A percentile compares a stretch with the other conserved stretches of the same genome.
Conservation (phyloP, 2,888 invertebrate species). For the Rotaria socialis region DNA sequence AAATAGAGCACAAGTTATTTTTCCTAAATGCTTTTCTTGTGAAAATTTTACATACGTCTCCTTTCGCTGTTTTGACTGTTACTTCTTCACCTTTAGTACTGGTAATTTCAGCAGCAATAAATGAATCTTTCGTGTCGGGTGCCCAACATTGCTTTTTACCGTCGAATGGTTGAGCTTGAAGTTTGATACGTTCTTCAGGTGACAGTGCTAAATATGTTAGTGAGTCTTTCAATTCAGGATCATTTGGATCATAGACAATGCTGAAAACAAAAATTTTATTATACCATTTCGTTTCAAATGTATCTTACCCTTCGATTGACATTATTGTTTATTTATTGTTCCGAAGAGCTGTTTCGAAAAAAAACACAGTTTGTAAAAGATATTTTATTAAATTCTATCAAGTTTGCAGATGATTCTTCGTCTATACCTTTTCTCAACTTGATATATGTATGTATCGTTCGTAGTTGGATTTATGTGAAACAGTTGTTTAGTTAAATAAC, state of each 20-base stretch:
- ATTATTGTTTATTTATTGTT: background rate
- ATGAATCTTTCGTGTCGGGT: constrained; percentile 94
- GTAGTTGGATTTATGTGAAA: background rate
- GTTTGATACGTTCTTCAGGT: constrained; percentile 41
- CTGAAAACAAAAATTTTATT: background rate
- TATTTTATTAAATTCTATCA: too few relatives aligned
- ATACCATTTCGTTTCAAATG: background rate
- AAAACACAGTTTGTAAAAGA: background rate
- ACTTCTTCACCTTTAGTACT: constrained; percentile 92
- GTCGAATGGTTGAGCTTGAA: constrained; percentile 73
- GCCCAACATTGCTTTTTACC: constrained; percentile 99
- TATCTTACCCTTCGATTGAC: background rate
- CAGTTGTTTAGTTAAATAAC: background rate
- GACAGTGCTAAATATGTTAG: constrained; percentile 40
- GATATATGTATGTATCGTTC: background rate
- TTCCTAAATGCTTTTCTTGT: background rate
- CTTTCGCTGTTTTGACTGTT: constrained; percentile 67
- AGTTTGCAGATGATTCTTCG: too few relatives aligned
- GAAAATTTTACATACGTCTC: constrained; percentile 53
- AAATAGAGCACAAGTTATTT: background rate
- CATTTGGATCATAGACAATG: constrained; percentile 40
- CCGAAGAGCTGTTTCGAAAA: too few relatives aligned
- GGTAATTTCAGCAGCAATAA: constrained; percentile 91
- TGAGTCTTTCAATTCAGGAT: constrained; percentile 47
- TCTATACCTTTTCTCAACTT: too few relatives aligned